phyloP scores from a whole-genome alignment of 2,888 invertebrate species.

The Monochamus alternatus region DNA sequence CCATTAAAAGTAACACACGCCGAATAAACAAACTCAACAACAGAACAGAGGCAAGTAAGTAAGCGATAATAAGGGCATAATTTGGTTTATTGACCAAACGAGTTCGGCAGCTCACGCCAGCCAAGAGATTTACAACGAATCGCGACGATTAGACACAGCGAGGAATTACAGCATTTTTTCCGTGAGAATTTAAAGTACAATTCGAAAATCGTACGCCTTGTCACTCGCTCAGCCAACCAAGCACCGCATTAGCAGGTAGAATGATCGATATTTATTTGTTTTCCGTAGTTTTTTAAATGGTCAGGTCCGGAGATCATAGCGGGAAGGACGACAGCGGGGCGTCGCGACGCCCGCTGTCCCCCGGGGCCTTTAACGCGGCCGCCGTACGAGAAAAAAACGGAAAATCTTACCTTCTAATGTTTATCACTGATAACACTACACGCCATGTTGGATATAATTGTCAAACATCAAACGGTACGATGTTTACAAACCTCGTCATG shows the following conservation, averaged over 20 bases:
- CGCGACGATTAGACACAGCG: background rate
- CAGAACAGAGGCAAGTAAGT: background rate
- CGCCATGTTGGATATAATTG: conserved; percentile 64
- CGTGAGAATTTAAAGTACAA: background rate
- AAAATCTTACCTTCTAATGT: conserved; percentile 61
- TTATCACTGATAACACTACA: conserved; percentile 62
- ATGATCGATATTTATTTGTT: conserved; percentile 45
- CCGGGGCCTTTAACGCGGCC: conserved; percentile 17
- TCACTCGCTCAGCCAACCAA: conserved; percentile 46
- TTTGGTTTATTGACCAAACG: background rate
- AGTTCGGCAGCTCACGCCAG: background rate
- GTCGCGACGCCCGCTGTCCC: background rate
- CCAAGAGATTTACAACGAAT: background rate
- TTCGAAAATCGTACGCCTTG: conserved; percentile 26
- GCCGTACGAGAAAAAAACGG: conserved; percentile 39
- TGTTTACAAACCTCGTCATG: conserved; percentile 61
- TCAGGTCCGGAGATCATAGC: background rate
- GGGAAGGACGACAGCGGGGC: background rate
- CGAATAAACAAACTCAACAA: background rate
- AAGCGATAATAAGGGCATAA: background rate
- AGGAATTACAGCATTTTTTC: conserved; percentile 2
- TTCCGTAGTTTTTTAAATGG: background rate
- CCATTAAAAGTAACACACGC: background rate
- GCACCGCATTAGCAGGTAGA: conserved; percentile 48
- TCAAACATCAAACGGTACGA: conserved; percentile 60